Base-by-base conservation (phyloP, 2,888 invertebrate genomes). In the Campaea margaritaria region DNA sequence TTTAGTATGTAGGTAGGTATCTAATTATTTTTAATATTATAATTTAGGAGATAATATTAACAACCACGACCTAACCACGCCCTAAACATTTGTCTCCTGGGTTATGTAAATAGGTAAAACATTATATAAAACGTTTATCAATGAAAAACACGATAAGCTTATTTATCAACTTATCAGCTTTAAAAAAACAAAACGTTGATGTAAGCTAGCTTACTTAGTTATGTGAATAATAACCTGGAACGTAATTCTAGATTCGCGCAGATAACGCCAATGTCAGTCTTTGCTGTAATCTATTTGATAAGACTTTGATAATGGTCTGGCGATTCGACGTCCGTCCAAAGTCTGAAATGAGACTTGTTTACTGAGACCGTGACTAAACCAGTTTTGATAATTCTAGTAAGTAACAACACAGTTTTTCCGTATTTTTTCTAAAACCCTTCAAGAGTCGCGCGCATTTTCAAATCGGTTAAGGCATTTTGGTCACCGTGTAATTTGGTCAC, bases 231-330 rank as follows among this genome's bases (percentile, higher is more conserved):
- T 1, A 21, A 16, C 21, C 13, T 14, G 14, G 1, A 28, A 12
- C 16, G 9, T 28, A 49, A 39, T 28, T n/a, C 41, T 16, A 50
- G 42, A 50, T 50, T 50, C 15, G 27, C 14, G 13, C 9, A 31
- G 50, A 50, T 50, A 12, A 50, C 12, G n/a, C 11, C 31, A 42
- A 31, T 50, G 41, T 43, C 34, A 34, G 12, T 47, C 12, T 11
- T 36, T 10, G 10, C 36, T 36, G 12, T 36, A 36, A 46, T 36
- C 47, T 47, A 36, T 47, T 16, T 15, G 47, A 48, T 48, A 38
- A 48, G 38, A 38, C 5, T 47, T 9, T 21, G n/a, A 8, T 21
- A 21, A 21, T 9, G 14, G 45, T 45, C 45, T 45, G 13, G 14
- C 27, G 27, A 15, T 2, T 21, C 5, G 45, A 27, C 10, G 7